A percentile compares a stretch with the other conserved stretches of the same genome.
These are phyloP conservation scores for Cichladusa arquata DNA, from an alignment of 2,113 vertebrate genomes.

Conservation along the genomic window DNA sequence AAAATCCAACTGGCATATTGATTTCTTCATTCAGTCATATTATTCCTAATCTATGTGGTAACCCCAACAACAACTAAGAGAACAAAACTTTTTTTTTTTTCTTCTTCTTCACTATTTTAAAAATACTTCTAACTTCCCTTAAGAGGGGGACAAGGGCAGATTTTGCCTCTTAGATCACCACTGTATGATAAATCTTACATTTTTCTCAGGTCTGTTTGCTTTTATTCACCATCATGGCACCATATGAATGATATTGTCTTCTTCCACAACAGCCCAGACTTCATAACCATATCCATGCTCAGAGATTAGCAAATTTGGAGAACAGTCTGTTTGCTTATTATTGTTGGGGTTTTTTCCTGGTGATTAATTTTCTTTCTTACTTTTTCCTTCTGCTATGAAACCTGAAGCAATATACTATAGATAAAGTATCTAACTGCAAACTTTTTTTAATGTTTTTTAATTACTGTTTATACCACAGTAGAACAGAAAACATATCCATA, in stretches of 20 bases:
- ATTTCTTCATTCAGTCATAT: neutral
- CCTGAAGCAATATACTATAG: neutral
- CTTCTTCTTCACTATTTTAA: neutral
- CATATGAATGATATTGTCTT: neutral
- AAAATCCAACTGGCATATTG: neutral
- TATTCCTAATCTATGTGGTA: neutral
- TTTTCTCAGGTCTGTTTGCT: neutral
- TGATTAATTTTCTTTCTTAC: neutral
- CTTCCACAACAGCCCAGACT: neutral
- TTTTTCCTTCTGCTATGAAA: neutral
- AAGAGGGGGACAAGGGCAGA: neutral
- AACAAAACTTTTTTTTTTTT: neutral
- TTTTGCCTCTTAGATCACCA: neutral
- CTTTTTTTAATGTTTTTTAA: neutral
- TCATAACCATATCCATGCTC: neutral
- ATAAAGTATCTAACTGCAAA: neutral
- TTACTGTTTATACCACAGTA: neutral
- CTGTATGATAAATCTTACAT: neutral
- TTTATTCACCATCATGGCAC: neutral
- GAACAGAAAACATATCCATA: neutral
- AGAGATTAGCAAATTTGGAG: neutral
- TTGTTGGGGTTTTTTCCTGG: accelerated
- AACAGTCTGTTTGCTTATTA: neutral
- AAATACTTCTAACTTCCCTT: neutral
- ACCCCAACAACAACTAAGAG: neutral